Conservation (phyloP, 1,140 invertebrate genomes). For the Dysdera silvatica region DNA sequence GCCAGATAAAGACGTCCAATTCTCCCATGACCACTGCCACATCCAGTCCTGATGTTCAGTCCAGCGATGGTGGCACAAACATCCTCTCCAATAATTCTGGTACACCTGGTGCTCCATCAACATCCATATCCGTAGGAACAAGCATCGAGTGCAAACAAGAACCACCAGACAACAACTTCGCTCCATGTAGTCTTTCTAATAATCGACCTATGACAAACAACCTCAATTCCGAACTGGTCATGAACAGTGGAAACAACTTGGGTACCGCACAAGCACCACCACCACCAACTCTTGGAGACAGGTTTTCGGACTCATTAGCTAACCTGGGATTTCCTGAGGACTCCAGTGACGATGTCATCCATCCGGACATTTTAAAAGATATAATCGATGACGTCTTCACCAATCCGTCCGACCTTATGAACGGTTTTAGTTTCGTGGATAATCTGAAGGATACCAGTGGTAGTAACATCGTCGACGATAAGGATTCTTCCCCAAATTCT, state of each 20-base stretch:
- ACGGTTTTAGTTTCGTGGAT: conserved; percentile 55
- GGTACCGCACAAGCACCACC: background rate
- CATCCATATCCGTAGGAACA: background rate
- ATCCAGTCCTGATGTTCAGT: background rate
- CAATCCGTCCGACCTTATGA: conserved; percentile 54
- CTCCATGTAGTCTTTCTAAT: conserved; percentile 2
- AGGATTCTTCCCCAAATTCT: too few species aligned
- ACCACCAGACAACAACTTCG: conserved; percentile 8
- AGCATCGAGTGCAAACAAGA: conserved; percentile 70
- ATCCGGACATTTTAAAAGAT: conserved; percentile 73
- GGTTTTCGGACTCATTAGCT: conserved; percentile 54
- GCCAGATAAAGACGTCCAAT: conserved; percentile 3
- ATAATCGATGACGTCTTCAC: conserved; percentile 75
- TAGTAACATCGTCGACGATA: conserved; percentile 4
- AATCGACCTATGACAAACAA: conserved; percentile 2
- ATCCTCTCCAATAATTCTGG: background rate
- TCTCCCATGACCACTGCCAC: conserved; percentile 7
- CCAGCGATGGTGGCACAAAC: background rate
- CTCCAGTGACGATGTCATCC: conserved; percentile 66
- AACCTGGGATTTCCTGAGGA: conserved; percentile 68
- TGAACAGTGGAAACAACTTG: conserved; percentile 3
- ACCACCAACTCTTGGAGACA: conserved; percentile 8
- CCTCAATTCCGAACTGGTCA: background rate
- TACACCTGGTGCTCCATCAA: background rate
- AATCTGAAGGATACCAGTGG: conserved; percentile 9